phyloP scores from a whole-genome alignment of 23 tunicate species.

The Trididemnum nubilum region DNA sequence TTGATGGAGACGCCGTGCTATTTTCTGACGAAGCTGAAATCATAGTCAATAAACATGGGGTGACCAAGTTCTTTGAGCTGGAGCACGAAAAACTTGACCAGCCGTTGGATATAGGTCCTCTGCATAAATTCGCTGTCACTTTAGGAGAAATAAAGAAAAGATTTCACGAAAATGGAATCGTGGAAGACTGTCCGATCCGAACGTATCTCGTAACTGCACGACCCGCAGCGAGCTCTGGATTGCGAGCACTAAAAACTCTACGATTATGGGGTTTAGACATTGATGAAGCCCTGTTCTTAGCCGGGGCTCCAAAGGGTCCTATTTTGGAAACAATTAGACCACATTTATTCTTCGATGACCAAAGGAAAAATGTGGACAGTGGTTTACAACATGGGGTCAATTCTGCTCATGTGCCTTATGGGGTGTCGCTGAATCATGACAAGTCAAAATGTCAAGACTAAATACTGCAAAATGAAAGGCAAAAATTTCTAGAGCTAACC shows the following conservation, averaged over 20 bases:
- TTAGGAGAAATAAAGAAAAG: constrained; percentile 87
- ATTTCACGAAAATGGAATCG: constrained; percentile 56
- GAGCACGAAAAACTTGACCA: constrained; percentile 76
- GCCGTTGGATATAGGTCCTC: constrained; percentile 88
- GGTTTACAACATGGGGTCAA: constrained; percentile 88
- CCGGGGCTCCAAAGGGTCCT: constrained; percentile 99
- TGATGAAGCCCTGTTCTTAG: constrained; percentile 97
- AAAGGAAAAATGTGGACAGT: constrained; percentile 78
- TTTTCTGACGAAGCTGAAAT: constrained; percentile 98
- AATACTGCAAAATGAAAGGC: too few relatives aligned
- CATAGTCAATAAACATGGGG: constrained; percentile 81
- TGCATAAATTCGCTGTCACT: constrained; percentile 85
- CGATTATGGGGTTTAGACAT: constrained; percentile 97
- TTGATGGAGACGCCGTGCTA: constrained; percentile 99
- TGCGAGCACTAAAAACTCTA: constrained; percentile 85
- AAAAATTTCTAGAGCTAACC: too few relatives aligned
- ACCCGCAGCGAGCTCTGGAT: constrained; percentile 95
- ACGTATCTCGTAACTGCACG: constrained; percentile 98
- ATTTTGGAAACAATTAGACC: constrained; percentile 91
- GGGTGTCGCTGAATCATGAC: constrained; percentile 64
- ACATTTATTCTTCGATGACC: constrained; percentile 98
- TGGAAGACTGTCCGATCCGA: constrained; percentile 94
- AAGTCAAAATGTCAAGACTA: too few relatives aligned
- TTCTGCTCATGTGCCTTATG: constrained; percentile 97
- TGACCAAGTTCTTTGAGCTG: constrained; percentile 79